A percentile compares a stretch with the other conserved stretches of the same genome.
Evolutionary conservation across 1,140 invertebrate species (phyloP).

Genomic region (Caenorhabditis latens): DNA sequence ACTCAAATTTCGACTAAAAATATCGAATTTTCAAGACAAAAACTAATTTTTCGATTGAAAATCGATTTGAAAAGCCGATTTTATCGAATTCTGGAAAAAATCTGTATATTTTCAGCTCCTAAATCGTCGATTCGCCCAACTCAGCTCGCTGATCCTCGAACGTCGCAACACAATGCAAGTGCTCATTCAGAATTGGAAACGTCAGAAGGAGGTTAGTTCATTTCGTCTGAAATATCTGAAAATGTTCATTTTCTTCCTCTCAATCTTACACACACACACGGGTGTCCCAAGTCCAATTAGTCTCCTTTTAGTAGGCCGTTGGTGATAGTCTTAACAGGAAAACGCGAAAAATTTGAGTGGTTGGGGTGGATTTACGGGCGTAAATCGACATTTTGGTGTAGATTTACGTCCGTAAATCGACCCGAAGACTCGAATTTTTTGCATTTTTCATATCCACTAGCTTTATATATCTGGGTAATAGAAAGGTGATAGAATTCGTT

Average conservation of each 20-base stretch:
- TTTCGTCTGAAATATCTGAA: not conserved
- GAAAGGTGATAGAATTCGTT: constrained; percentile 11
- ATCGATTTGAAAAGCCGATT: too few relatives aligned
- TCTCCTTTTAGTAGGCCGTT: not conserved
- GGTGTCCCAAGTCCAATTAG: constrained; percentile 9
- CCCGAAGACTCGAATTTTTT: too few relatives aligned
- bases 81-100: not conserved
- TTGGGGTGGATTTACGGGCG: too few relatives aligned
- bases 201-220: constrained; percentile 76
- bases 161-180: constrained; percentile 76
- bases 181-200: constrained; percentile 77
- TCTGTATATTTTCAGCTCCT: constrained; percentile 48
- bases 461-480: not conserved
- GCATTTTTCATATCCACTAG: not conserved
- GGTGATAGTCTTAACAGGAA: constrained; percentile 2
- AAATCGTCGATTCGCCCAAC: constrained; percentile 77
- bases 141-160: constrained; percentile 74
- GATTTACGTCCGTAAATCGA: not conserved
- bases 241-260: not conserved
- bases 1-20: too few relatives aligned
- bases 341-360: not conserved
- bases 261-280: not conserved
- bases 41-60: too few relatives aligned
- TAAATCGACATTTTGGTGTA: not conserved
- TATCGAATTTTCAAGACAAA: too few relatives aligned